phyloP scores from a whole-genome alignment of 2,888 invertebrate genomes.

The Thelaira solivaga region DNA sequence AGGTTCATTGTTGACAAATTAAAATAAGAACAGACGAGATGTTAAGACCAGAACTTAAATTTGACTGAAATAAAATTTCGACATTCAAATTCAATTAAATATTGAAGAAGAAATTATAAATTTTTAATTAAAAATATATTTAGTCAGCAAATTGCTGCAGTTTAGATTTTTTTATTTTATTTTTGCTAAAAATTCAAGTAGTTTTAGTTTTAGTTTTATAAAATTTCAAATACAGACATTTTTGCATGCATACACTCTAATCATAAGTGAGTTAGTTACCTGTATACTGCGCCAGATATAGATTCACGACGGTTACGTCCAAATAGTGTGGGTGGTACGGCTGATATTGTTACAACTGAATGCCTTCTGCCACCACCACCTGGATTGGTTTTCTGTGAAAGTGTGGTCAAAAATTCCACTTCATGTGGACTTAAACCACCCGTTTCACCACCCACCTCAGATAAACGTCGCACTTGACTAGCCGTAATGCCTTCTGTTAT shows the following conservation, averaged over 20 bases:
- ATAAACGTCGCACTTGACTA: conserved; percentile 89
- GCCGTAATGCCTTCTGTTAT: conserved; percentile 91
- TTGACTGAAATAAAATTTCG: background rate
- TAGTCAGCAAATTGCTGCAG: background rate
- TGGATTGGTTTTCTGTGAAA: conserved; percentile 82
- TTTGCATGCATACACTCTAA: background rate
- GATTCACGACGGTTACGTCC: conserved; percentile 89
- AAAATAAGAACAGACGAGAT: background rate
- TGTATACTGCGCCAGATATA: conserved; percentile 84
- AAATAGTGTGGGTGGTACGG: conserved; percentile 87
- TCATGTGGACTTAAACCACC: conserved; percentile 87
- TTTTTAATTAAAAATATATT: conserved; percentile 9
- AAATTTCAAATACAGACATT: background rate
- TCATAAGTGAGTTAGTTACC: conserved; percentile 66
- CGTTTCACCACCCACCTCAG: conserved; percentile 86
- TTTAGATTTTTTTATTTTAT: background rate
- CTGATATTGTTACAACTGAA: conserved; percentile 91
- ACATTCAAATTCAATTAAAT: conserved; percentile 3
- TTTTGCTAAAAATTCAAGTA: no score
- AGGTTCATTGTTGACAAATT: background rate
- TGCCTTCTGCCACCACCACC: conserved; percentile 88
- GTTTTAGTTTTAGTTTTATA: no score
- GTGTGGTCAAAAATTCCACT: conserved; percentile 90
- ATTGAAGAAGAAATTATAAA: background rate
- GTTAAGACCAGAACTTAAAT: background rate